These are phyloP conservation scores for Champsocephalus gunnari DNA, from an alignment of 2,797 vertebrate genomes.

Conservation along the genomic window DNA sequence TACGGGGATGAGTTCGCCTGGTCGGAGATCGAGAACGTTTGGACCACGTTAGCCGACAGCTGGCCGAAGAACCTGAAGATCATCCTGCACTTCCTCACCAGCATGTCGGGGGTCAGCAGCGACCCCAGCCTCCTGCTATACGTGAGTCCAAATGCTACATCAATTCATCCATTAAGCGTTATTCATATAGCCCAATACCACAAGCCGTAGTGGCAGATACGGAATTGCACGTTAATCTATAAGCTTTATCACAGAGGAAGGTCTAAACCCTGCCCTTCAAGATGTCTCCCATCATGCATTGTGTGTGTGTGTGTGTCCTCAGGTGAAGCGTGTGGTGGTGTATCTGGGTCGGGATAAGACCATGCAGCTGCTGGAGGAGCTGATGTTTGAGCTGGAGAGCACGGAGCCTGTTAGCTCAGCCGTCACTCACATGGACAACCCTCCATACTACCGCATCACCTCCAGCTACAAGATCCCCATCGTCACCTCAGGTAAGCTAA, in stretches of 20 bases:
- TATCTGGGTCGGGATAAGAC: constrained; percentile 99
- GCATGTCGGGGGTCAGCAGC: constrained; percentile 97
- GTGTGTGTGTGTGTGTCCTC: constrained; percentile 19
- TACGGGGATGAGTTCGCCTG: constrained; percentile 98
- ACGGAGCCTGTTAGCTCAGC: constrained; percentile 95
- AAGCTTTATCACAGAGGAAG: too few species aligned
- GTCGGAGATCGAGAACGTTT: constrained; percentile 99
- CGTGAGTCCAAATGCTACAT: constrained; percentile 83
- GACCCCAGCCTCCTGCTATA: constrained; percentile 99
- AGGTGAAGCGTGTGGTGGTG: constrained; percentile 98
- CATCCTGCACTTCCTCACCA: constrained; percentile 98
- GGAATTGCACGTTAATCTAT: too few species aligned
- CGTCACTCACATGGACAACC: constrained; percentile 98
- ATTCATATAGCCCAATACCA: too few species aligned
- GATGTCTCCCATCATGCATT: background rate
- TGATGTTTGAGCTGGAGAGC: constrained; percentile 95
- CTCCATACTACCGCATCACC: constrained; percentile 97
- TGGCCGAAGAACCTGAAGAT: constrained; percentile 99
- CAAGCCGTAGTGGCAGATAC: too few species aligned
- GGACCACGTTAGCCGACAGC: constrained; percentile 98
- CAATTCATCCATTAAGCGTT: too few species aligned
- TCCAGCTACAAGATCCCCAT: constrained; percentile 98
- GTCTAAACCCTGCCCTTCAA: too few species aligned
- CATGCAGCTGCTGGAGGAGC: constrained; percentile 97
- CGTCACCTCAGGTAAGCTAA: constrained; percentile 90